These are phyloP conservation scores for Oncorhynchus gorbuscha DNA, from an alignment of 2,113 vertebrate species.

Conservation along the genomic window DNA sequence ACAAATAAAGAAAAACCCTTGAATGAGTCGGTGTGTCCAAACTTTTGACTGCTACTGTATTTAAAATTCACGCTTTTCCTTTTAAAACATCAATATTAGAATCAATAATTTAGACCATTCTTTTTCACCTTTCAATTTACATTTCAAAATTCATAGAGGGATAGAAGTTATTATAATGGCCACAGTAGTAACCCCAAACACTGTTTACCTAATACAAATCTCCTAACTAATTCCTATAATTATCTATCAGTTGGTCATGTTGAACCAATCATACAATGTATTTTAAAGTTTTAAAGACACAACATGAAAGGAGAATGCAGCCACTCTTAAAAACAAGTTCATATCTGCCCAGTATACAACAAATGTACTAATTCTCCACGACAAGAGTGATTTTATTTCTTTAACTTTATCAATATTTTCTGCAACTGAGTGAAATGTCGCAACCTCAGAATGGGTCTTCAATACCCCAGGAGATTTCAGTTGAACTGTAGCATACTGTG, in stretches of 20 bases:
- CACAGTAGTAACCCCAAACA: not conserved
- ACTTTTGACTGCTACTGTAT: too few relatives aligned
- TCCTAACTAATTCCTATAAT: not conserved
- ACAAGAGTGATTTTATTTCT: too few relatives aligned
- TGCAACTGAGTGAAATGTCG: too few relatives aligned
- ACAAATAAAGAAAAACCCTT: too few relatives aligned
- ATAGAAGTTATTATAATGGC: not conserved
- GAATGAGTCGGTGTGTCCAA: too few relatives aligned
- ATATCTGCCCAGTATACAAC: not conserved
- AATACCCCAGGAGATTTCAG: not conserved
- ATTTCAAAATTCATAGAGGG: too few relatives aligned
- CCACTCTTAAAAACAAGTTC: conserved; percentile 25
- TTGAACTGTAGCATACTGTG: not conserved
- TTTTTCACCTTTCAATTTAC: not conserved
- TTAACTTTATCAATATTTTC: too few relatives aligned
- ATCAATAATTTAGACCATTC: not conserved
- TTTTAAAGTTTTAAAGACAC: conserved; percentile 37
- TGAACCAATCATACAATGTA: conserved; percentile 35
- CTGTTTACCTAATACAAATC: conserved; percentile 16
- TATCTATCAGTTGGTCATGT: conserved; percentile 2
- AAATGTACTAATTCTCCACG: not conserved
- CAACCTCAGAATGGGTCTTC: too few relatives aligned
- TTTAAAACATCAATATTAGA: conserved; percentile 8
- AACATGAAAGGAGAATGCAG: conserved; percentile 18
- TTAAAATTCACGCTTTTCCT: conserved; percentile 10